Percentiles rank a stretch among this genome's conserved stretches.
Evolutionary conservation across 1,140 invertebrate genomes (phyloP).

Genomic region (Euwallacea similis): DNA sequence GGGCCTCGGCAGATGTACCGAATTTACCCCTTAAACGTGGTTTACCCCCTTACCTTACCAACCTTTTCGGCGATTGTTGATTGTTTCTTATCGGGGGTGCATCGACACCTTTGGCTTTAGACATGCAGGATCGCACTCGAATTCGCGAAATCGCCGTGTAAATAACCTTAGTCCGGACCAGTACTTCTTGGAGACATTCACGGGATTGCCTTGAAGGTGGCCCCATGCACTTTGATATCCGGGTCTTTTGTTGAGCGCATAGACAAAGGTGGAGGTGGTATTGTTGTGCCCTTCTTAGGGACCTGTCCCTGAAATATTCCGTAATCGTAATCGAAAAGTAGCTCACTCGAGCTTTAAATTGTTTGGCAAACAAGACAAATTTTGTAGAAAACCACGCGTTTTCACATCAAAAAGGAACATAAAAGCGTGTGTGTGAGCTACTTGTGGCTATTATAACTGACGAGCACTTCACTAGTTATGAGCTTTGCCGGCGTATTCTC

Average conservation of each 20-base stretch:
- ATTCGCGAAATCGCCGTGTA: too few species aligned
- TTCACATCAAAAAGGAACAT: conserved; percentile 49
- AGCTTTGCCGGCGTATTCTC: conserved; percentile 42
- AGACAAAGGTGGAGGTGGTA: too few species aligned
- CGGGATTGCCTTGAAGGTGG: too few species aligned
- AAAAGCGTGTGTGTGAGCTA: conserved; percentile 49
- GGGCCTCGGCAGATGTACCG: conserved; percentile 48
- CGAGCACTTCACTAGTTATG: conserved; percentile 49
- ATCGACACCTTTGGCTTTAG: background rate
- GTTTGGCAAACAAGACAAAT: conserved; percentile 49
- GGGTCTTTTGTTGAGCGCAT: too few species aligned
- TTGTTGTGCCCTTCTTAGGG: too few species aligned
- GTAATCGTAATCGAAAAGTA: too few species aligned
- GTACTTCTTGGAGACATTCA: too few species aligned
- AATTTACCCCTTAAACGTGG: conserved; percentile 27
- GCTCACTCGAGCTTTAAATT: background rate
- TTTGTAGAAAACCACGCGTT: conserved; percentile 51
- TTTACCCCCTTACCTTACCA: conserved; percentile 46
- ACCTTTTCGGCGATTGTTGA: conserved; percentile 36
- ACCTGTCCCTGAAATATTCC: too few species aligned
- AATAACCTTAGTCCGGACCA: too few species aligned
- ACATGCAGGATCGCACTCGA: too few species aligned
- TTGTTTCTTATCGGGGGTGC: conserved; percentile 36
- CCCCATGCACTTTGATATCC: too few species aligned
- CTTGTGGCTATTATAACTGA: conserved; percentile 51